Evolutionary conservation across 2,888 invertebrate genomes (phyloP).

Genomic region (Pachymerium ferrugineum): DNA sequence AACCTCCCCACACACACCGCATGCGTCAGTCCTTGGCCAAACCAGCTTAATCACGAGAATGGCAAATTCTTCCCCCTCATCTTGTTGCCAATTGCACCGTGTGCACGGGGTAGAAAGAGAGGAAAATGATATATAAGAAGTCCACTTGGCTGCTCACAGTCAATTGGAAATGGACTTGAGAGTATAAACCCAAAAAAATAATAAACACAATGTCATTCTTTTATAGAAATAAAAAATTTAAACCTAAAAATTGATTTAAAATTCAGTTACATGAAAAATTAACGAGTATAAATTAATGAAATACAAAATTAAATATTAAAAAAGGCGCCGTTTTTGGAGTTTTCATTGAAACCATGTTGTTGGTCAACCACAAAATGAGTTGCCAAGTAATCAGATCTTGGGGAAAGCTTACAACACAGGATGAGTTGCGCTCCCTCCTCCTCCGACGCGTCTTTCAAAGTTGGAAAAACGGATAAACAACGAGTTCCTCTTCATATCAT

Average conservation of each 20-base stretch:
- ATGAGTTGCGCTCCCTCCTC: conserved; percentile 7
- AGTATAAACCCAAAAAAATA: too few species aligned
- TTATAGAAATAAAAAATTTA: too few species aligned
- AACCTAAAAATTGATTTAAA: too few species aligned
- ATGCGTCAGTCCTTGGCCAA: conserved; percentile 32
- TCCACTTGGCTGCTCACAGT: conserved; percentile 2
- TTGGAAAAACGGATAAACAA: conserved; percentile 14
- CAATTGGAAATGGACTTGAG: neutral
- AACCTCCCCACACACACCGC: conserved; percentile 28
- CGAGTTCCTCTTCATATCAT: conserved; percentile 19
- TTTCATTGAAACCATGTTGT: neutral
- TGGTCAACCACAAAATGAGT: conserved; percentile 22
- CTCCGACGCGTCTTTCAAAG: neutral
- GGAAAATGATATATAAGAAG: conserved; percentile 1
- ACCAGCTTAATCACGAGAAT: conserved; percentile 31
- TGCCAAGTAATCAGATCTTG: conserved; percentile 20
- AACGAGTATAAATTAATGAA: neutral
- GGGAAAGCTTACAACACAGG: conserved; percentile 25
- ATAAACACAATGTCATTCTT: too few species aligned
- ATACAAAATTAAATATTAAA: neutral
- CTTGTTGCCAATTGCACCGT: conserved; percentile 27
- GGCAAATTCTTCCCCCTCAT: conserved; percentile 20
- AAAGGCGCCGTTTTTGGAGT: too few species aligned
- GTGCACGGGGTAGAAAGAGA: neutral
- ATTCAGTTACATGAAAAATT: neutral